These are phyloP conservation scores for Lottia scabra DNA, from an alignment of 2,888 invertebrate genomes.

Conservation along the genomic window DNA sequence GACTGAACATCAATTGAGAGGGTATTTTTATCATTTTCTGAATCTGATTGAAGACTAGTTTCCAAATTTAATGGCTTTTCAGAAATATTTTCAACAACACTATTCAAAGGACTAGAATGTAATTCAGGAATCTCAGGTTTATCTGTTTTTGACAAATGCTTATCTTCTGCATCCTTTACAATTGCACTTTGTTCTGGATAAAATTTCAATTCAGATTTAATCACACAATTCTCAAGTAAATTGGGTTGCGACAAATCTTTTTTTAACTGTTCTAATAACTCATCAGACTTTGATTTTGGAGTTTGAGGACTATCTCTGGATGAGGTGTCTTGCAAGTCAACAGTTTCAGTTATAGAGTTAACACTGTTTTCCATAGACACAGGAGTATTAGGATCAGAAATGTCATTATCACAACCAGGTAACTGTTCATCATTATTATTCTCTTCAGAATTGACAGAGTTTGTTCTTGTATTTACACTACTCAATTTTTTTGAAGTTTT, in stretches of 20 bases:
- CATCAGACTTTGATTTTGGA: neutral
- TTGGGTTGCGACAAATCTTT: neutral
- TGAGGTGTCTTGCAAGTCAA: neutral
- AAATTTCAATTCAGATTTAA: neutral
- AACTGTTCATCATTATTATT: neutral
- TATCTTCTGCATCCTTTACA: neutral
- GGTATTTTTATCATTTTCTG: neutral
- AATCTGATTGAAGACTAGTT: neutral
- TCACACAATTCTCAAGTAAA: neutral
- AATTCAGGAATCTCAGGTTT: neutral
- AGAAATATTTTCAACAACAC: neutral
- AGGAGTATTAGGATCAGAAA: neutral
- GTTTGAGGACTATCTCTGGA: neutral
- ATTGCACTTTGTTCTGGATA: neutral
- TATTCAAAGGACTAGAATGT: neutral
- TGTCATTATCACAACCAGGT: neutral
- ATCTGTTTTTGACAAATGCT: neutral
- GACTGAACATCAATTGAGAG: neutral
- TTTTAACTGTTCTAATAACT: neutral
- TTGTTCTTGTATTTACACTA: neutral
- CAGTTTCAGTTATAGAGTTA: neutral
- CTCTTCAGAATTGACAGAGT: neutral
- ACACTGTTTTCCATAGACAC: neutral
- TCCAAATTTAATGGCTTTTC: neutral
- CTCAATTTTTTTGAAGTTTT: constrained; percentile 4